Base-by-base conservation (phyloP, 2,113 vertebrate genomes). In the Apodemus speciosus region DNA sequence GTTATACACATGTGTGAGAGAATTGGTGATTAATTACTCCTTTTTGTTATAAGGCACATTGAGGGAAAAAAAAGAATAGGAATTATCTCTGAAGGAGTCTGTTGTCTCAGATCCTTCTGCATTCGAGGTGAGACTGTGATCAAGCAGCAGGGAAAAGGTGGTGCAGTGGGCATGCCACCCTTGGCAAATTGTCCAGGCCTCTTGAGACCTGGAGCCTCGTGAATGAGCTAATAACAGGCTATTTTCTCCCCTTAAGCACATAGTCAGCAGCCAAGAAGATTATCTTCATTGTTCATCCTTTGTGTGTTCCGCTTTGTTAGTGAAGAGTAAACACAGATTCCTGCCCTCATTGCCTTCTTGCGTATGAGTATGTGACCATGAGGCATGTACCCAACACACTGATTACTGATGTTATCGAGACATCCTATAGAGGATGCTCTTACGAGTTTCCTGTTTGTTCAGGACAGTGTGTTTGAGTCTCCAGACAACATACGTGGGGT, bases 391-490 rank as follows among this genome's bases (percentile, higher is more conserved):
- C 88, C 46, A 49, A 6, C 76, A 76, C 51, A 94, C 46, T 85
- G 71, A 51, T 94, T 73, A 56, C 58, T 95, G 94, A 94, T 94
- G 85, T 89, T 97, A 94, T 93, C 95, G 80, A 77, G 77, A 69
- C 60, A 92, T 96, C 32, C 83, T 94, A 92, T 32, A 88, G 43
- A 32, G 87, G n/a, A 95, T 8, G 18, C 88, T 93, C 58, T 93
- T 85, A 83, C 90, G 92, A 88, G 83, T 88, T 98, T 98, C 96
- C 94, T 97, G 86, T 89, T 90, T 88, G 15, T 92, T 93, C 51
- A 93, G 9, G 93, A 60, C 58, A 76, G 80, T 56, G 88, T 80
- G 80, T 81, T 0, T 0, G 76, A 94, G 62, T 91, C 92, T 95
- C 93, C 89, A 97, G 73, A 90, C 83, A 80, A 81, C 83, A 56